Percentiles rank a stretch among this genome's conserved stretches.
Evolutionary conservation across 2,113 vertebrate genomes (phyloP).

Genomic region (Actenoides hombroni): DNA sequence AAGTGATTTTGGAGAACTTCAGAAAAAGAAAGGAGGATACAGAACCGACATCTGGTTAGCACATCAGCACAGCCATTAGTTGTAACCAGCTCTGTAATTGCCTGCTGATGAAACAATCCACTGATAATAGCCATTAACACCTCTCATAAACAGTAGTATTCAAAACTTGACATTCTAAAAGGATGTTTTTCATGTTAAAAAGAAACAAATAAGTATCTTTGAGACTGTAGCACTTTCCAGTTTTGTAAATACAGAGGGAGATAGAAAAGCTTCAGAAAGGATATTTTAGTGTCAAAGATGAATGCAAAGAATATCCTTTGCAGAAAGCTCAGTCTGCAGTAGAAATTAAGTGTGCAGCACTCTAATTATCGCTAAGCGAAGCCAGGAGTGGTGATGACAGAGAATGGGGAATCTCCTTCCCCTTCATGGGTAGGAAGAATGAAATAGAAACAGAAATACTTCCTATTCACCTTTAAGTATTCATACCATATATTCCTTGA

Average conservation of each 20-base stretch:
- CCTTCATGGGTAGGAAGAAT: not conserved
- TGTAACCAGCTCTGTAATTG: not conserved
- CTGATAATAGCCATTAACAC: not conserved
- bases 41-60: not conserved
- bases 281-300: not conserved
- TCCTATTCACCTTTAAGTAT: not conserved
- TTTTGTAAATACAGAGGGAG: not conserved
- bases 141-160: not conserved
- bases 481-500: not conserved
- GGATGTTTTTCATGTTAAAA: not conserved
- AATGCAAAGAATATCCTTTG: not conserved
- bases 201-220: not conserved
- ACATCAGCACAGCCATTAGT: not conserved
- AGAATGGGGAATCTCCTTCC: not conserved
- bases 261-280: not conserved
- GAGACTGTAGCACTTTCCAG: not conserved
- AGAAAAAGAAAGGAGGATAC: not conserved
- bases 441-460: not conserved
- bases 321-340: not conserved
- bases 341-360: not conserved
- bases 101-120: not conserved
- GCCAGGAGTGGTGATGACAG: not conserved
- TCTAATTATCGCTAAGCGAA: not conserved
- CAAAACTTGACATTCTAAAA: not conserved
- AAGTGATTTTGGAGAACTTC: not conserved